phyloP scores from a whole-genome alignment of 37 sponge, comb jelly and placozoan species.

The Oopsacas minuta region DNA sequence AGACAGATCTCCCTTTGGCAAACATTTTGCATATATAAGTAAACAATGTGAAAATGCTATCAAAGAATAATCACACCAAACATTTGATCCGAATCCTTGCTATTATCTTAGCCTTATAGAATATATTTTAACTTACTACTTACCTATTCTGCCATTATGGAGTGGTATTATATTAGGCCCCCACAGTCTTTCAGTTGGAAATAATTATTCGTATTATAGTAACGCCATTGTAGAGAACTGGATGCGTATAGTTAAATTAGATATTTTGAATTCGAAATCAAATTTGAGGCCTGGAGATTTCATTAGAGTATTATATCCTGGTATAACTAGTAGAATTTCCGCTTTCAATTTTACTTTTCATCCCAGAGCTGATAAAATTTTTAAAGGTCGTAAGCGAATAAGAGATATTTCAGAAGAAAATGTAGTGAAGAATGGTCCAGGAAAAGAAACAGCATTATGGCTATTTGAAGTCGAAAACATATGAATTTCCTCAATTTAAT shows the following conservation, averaged over 20 bases:
- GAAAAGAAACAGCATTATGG: neutral
- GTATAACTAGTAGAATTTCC: neutral
- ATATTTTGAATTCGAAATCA: neutral
- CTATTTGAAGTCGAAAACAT: neutral
- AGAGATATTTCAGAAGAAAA: neutral
- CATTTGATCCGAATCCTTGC: neutral
- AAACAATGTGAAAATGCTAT: neutral
- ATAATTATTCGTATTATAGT: neutral
- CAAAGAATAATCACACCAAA: neutral
- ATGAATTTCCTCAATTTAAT: too few species aligned
- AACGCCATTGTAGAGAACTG: neutral
- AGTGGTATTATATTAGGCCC: neutral
- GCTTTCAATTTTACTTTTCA: neutral
- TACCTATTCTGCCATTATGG: neutral
- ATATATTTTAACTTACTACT: neutral
- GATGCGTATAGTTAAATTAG: conserved; percentile 12
- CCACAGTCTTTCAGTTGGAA: neutral
- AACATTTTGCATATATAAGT: neutral
- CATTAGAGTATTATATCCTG: neutral
- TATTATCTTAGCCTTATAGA: neutral
- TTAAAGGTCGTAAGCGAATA: neutral
- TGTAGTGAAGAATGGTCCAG: neutral
- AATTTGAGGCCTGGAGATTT: conserved; percentile 16
- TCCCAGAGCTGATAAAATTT: neutral
- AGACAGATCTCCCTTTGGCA: neutral